Evolutionary conservation across 92 coral and sea anemone species (phyloP), one percentile per base, ranked within the genome.

Genomic region (Anthopleura xanthogrammica): DNA sequence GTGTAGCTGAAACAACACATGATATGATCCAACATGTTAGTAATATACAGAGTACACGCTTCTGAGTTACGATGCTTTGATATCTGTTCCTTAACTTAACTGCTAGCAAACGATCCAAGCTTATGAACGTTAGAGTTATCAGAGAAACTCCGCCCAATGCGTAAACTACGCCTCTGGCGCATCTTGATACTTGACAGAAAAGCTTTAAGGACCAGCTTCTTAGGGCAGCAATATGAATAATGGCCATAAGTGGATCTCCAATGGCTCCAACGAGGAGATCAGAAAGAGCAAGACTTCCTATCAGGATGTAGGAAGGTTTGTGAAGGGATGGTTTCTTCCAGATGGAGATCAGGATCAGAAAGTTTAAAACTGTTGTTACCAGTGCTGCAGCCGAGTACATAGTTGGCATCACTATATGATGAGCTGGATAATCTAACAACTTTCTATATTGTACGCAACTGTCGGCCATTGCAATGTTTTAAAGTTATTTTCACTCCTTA

Each of bases 261-360:
- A 83, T 12, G 24, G 58, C 16, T 9, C 86, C 86, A 3, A 58
- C 22, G 1, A 73, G 3, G 2, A 76, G 74, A 57, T 83, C 86
- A 7, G 81, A 36, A 20, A 76, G n/a, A 9, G 75, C 83, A 4
- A 79, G 75, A 39, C 24, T 79, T 7, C 62, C 64, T 5, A 77
- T 12, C 3, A 77, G 57, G 23, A 77, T 52, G 57, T 52, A 77
- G 13, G 80, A 77, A 7, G 80, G 80, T 12, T 77, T 77, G 36
- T 46, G 50, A 46, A 46, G 50, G 50, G 50, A 46, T 4, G 50
- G 50, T 4, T 4, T 46, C 50, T 46, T 77, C 80, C 80, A 77
- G 24, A 77, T 77, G 13, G 60, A 17, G 3, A 42, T 17, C n/a
- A 77, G 52, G 11, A 52, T 52, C 22, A 77, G 41, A 7, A 14